Evolutionary conservation across 2,888 invertebrate genomes (phyloP).

Genomic region (Argynnis bischoffii): DNA sequence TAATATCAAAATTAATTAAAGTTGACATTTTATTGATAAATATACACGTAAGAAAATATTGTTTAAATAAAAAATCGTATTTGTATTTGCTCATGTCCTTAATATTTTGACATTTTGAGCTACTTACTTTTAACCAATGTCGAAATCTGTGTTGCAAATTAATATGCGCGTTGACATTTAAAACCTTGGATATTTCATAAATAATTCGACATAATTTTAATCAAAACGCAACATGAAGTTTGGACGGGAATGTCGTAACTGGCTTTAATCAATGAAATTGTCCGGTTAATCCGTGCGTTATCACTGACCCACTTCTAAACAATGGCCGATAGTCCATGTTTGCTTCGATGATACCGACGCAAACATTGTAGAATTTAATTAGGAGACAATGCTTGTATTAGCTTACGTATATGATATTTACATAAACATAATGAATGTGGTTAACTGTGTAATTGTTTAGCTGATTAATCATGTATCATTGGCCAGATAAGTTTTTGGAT

Average conservation of each 20-base stretch:
- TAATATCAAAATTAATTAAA: too few species aligned
- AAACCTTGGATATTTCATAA: slow-evolving; percentile 31
- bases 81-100: neutral
- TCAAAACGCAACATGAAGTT: slow-evolving; percentile 1
- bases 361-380: slow-evolving; percentile 30
- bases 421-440: slow-evolving; percentile 12
- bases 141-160: slow-evolving; percentile 1
- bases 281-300: slow-evolving; percentile 53
- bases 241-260: slow-evolving; percentile 38
- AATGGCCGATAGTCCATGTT: slow-evolving; percentile 46
- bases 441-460: slow-evolving; percentile 3
- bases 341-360: slow-evolving; percentile 17
- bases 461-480: neutral
- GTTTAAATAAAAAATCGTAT: neutral
- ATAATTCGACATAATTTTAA: slow-evolving; percentile 9
- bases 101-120: slow-evolving; percentile 6
- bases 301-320: slow-evolving; percentile 57
- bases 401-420: slow-evolving; percentile 20
- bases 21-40: neutral
- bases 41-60: neutral
- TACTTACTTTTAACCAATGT: slow-evolving; percentile 19
- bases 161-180: slow-evolving; percentile 10
- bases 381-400: slow-evolving; percentile 31
- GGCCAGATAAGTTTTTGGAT: neutral
- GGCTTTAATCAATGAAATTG: slow-evolving; percentile 55